Evolutionary conservation across 2,113 vertebrate genomes (phyloP), one percentile per base, ranked within the genome.

Genomic region (Aplodontia rufa): DNA sequence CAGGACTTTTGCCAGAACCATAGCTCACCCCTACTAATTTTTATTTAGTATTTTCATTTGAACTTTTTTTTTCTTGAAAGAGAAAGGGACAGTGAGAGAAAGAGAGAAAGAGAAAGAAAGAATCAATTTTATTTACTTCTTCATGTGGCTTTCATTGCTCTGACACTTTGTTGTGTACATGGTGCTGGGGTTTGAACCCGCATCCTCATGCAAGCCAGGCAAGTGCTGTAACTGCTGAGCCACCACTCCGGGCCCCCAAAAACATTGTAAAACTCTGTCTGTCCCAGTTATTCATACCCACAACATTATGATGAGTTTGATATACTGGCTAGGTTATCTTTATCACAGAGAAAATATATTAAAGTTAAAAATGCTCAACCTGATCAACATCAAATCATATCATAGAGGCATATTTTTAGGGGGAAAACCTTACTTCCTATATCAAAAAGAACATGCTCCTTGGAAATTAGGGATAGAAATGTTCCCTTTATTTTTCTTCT

Each of bases 1-100:
- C 42, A 74, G 42, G 94, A 14, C 19, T 37, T 68, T 40, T 86
- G 30, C n/a, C 24, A 12, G 47, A 45, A 40, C 53, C 9, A 1
- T 16, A 68, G 51, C 17, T 37, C 9, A 75, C n/a, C 58, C 79
- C 28, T 81, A 78, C 47, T 84, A 74, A 49, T 55, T 68, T 75
- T 72, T 66, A 86, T 20, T 83, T 85, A 79, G 49, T 86, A 91
- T 69, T 94, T 90, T 79, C 93, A 53, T 75, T 87, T 86, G 85
- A 74, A 71, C 11, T 11, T n/a, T n/a, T n/a, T n/a, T n/a, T n/a
- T n/a, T n/a, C n/a, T n/a, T n/a, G n/a, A n/a, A n/a, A n/a, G n/a
- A n/a, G n/a, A n/a, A n/a, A n/a, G n/a, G n/a, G n/a, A n/a, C n/a
- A n/a, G n/a, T n/a, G n/a, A n/a, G n/a, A n/a, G n/a, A n/a, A n/a